phyloP scores from a whole-genome alignment of 2,888 invertebrate species.

The Belgica antarctica region DNA sequence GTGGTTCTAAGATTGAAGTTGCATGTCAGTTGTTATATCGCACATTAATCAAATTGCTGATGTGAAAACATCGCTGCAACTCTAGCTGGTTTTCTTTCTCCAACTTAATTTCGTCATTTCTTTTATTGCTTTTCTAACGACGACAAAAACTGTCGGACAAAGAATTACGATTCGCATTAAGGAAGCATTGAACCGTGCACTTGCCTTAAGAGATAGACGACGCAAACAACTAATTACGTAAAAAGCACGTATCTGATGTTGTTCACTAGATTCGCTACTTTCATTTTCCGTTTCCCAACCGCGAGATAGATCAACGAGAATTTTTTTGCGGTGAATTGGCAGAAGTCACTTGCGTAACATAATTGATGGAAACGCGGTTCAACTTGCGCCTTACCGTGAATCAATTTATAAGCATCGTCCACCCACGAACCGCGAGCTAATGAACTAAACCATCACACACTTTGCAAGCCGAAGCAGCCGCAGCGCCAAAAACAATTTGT shows the following conservation, averaged over 20 bases:
- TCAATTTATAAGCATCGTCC: too few species aligned
- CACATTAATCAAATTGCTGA: not conserved
- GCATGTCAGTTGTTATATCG: not conserved
- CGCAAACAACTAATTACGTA: not conserved
- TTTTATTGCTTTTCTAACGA: conserved; percentile 10
- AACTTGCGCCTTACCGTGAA: too few species aligned
- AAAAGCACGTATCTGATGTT: not conserved
- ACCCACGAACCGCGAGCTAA: too few species aligned
- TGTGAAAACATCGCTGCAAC: conserved; percentile 5
- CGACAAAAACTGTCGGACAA: too few species aligned
- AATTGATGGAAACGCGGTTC: too few species aligned
- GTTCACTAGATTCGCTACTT: not conserved
- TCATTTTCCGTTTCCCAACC: not conserved
- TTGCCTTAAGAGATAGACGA: not conserved
- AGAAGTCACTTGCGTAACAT: too few species aligned
- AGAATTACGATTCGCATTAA: conserved; percentile 10
- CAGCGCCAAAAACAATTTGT: not conserved
- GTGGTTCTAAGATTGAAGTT: not conserved
- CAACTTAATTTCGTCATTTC: not conserved
- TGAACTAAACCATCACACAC: not conserved
- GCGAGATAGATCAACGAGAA: not conserved
- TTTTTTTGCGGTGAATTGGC: not conserved
- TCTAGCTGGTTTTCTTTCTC: not conserved
- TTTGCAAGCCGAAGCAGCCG: too few species aligned
- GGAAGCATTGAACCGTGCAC: not conserved